Evolutionary conservation across 2,888 invertebrate species (phyloP).

Genomic region (Linyphia triangularis): DNA sequence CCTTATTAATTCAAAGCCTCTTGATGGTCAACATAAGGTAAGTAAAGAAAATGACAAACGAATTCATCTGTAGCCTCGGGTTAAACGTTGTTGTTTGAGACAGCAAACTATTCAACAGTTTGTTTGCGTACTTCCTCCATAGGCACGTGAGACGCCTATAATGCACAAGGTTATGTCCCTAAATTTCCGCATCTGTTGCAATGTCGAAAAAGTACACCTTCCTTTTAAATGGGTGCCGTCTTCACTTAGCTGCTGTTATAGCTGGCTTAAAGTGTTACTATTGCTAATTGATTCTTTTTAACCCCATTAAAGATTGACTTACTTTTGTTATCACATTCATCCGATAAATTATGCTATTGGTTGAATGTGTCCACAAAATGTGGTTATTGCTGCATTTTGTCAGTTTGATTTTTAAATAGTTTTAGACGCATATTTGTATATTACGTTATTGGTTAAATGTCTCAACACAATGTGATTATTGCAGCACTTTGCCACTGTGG

Average conservation of each 20-base stretch:
- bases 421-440: no score
- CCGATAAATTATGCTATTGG: no score
- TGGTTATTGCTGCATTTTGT: no score
- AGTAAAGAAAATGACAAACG: not conserved
- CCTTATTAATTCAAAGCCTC: not conserved
- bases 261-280: not conserved
- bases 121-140: not conserved
- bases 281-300: not conserved
- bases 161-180: conserved; percentile 30
- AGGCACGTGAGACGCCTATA: conserved; percentile 9
- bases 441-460: no score
- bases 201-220: not conserved
- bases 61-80: not conserved
- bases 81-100: not conserved
- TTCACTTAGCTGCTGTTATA: not conserved
- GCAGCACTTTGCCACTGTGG: no score
- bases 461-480: no score
- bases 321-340: no score
- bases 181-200: conserved; percentile 34
- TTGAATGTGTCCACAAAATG: no score
- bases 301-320: not conserved
- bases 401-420: no score
- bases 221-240: not conserved
- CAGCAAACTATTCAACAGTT: not conserved
- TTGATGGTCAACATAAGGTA: not conserved